Evolutionary conservation across 2,113 vertebrate genomes (phyloP).

Genomic region (Melanerpes aurifrons): DNA sequence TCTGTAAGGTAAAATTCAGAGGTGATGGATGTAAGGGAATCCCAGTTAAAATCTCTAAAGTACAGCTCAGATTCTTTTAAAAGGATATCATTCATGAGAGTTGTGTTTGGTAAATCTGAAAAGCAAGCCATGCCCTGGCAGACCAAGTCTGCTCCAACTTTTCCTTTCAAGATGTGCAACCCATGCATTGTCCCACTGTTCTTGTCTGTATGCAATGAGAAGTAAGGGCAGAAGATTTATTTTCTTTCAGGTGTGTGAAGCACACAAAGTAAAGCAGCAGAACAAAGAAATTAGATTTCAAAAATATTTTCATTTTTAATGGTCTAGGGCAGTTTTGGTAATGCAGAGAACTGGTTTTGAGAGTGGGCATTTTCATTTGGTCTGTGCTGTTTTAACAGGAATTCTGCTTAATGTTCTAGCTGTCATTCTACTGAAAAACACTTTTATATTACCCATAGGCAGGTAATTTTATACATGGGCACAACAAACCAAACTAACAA

Average conservation of each 20-base stretch:
- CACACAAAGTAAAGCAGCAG: background rate
- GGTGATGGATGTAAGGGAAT: background rate
- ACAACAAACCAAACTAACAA: background rate
- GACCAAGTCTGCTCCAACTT: background rate
- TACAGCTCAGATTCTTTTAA: background rate
- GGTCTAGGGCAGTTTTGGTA: background rate
- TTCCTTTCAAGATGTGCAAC: background rate
- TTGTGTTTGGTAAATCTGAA: background rate
- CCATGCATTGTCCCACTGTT: background rate
- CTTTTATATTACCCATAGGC: background rate
- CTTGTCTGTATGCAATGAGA: background rate
- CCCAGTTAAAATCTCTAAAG: background rate
- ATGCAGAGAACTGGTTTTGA: background rate
- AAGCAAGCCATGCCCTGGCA: background rate
- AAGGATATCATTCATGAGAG: background rate
- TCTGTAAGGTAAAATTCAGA: background rate
- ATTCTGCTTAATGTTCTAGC: background rate
- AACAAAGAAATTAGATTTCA: background rate
- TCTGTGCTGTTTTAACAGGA: background rate
- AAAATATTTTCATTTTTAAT: background rate
- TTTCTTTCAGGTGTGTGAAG: slow-evolving; percentile 6
- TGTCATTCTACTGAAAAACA: background rate
- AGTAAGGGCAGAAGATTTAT: slow-evolving; percentile 8
- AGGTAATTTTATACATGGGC: background rate
- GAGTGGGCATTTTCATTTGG: background rate